Percentiles rank a stretch among this genome's conserved stretches.
Evolutionary conservation across 2,797 vertebrate genomes (phyloP).

Genomic region (Chelon labrosus): DNA sequence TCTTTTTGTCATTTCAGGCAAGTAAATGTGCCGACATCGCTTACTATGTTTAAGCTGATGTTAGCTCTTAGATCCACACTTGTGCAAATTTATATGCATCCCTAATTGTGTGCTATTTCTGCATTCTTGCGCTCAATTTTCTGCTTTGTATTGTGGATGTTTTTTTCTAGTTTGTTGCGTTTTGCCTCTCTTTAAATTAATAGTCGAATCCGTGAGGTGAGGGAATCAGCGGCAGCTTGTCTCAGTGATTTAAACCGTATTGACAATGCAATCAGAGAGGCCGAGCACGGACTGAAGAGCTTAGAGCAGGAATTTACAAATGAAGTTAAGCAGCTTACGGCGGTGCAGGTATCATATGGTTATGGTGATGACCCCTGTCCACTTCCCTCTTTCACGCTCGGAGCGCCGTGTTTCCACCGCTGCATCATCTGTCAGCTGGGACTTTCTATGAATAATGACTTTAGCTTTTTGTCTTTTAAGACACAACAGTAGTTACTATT

Average conservation of each 20-base stretch:
- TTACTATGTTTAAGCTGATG: not conserved
- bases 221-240: conserved; percentile 34
- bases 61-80: conserved; percentile 3
- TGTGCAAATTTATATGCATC: not conserved
- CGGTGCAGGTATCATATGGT: conserved; percentile 68
- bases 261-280: conserved; percentile 55
- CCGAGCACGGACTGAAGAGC: conserved; percentile 39
- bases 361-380: conserved; percentile 44
- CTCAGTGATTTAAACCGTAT: conserved; percentile 61
- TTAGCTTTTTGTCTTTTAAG: not conserved
- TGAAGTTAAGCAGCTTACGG: conserved; percentile 73
- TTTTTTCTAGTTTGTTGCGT: not conserved
- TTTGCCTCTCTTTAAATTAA: conserved; percentile 14
- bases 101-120: not conserved
- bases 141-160: not conserved
- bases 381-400: not conserved
- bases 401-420: conserved; percentile 1
- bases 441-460: not conserved
- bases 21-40: not conserved
- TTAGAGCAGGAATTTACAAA: conserved; percentile 71
- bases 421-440: not conserved
- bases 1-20: no score
- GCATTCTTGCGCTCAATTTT: not conserved
- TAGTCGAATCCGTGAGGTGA: conserved; percentile 31
- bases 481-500: not conserved